Percentiles rank a stretch among this genome's conserved stretches.
phyloP scores from a whole-genome alignment of 53 echinoderm and acorn worm species.

The Echinarachnius parma region DNA sequence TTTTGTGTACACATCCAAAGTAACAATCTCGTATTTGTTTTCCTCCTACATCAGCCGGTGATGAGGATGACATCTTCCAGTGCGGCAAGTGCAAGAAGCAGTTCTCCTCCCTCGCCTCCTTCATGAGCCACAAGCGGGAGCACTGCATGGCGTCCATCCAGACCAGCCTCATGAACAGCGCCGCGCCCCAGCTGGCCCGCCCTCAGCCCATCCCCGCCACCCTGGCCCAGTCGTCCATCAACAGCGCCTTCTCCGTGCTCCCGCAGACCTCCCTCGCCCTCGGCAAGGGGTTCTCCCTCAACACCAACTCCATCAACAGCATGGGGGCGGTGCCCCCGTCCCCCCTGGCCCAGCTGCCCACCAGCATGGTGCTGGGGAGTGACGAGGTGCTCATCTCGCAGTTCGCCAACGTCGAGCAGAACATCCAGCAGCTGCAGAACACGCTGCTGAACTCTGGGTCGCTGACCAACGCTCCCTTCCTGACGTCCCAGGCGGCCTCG shows the following conservation, averaged over 20 bases:
- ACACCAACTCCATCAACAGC: slow-evolving; percentile 36
- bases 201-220: slow-evolving; percentile 54
- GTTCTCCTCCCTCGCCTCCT: slow-evolving; percentile 79
- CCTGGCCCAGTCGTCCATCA: slow-evolving; percentile 48
- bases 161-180: slow-evolving; percentile 47
- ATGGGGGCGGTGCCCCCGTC: slow-evolving; percentile 67
- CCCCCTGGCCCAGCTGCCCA: slow-evolving; percentile 70
- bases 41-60: slow-evolving; percentile 12
- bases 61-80: slow-evolving; percentile 96
- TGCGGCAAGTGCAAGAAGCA: slow-evolving; percentile 99
- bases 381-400: slow-evolving; percentile 96
- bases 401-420: slow-evolving; percentile 83
- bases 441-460: slow-evolving; percentile 40
- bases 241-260: slow-evolving; percentile 88
- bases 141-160: slow-evolving; percentile 58
- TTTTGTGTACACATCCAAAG: too few species aligned
- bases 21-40: background rate
- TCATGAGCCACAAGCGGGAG: slow-evolving; percentile 93
- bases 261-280: slow-evolving; percentile 54
- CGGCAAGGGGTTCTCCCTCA: slow-evolving; percentile 37
- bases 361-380: slow-evolving; percentile 76
- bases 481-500: slow-evolving; percentile 54
- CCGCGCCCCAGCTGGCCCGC: slow-evolving; percentile 41
- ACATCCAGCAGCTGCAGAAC: slow-evolving; percentile 70
- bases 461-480: slow-evolving; percentile 38